phyloP scores from a whole-genome alignment of 2,888 invertebrate species.

The Galerucella nymphaeae region DNA sequence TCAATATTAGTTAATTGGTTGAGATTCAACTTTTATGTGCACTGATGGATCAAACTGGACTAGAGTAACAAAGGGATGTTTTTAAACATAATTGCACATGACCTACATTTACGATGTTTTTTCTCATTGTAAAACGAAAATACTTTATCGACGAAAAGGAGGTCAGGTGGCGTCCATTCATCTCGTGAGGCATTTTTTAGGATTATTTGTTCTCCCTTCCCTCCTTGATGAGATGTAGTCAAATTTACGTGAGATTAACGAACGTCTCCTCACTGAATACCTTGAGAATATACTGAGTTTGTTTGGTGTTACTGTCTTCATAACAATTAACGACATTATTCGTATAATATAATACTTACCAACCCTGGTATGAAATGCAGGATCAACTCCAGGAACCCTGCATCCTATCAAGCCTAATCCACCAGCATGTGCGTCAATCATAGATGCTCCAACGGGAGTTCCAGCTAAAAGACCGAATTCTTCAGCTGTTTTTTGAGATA shows the following conservation, averaged over 20 bases:
- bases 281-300: too few species aligned
- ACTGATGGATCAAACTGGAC: constrained; percentile 11
- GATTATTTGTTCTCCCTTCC: too few species aligned
- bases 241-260: too few species aligned
- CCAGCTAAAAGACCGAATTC: constrained; percentile 77
- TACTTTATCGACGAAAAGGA: too few species aligned
- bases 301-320: too few species aligned
- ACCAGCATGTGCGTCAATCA: constrained; percentile 97
- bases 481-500: constrained; percentile 73
- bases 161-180: too few species aligned
- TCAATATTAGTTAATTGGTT: constrained; percentile 22
- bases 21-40: constrained; percentile 14
- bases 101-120: constrained; percentile 7
- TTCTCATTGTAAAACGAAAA: background rate
- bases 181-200: too few species aligned
- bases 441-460: constrained; percentile 86
- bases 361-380: constrained; percentile 66
- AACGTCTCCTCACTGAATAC: too few species aligned
- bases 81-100: constrained; percentile 18
- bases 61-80: constrained; percentile 9
- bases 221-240: too few species aligned
- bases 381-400: constrained; percentile 64
- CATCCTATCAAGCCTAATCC: constrained; percentile 88
- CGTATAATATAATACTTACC: constrained; percentile 58
- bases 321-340: too few species aligned